Base-by-base conservation (phyloP, 30 jellyfish, hydroid and myxozoan genomes). In the Aurelia aurita complex sp. Pacific region DNA sequence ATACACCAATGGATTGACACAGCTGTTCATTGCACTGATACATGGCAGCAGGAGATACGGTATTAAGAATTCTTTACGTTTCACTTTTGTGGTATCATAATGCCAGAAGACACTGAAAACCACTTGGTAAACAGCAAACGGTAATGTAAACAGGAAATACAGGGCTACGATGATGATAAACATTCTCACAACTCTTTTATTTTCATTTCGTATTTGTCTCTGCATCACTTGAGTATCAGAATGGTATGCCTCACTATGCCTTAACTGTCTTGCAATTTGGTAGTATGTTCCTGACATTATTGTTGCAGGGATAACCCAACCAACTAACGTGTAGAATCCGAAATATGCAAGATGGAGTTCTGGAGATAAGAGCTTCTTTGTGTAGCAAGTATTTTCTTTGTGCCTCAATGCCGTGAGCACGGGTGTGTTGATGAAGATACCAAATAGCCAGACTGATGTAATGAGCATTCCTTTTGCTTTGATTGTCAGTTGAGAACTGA, bases 21-120 rank as follows among this genome's bases (percentile, higher is more conserved):
- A 85, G 77, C 94, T 73, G 34, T 85, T 85, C 83, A 85, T 69
- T 13, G 88, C 88, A 57, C 86, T 85, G n/a, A 85, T 43, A n/a
- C 82, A 68, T 5, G 91, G 91, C 61, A 82, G 85, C 18, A 82
- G 32, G 8, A 46, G 57, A 46, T 46, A 46, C 15, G 57, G 57
- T 46, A 9, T 46, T 46, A 46, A 46, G 14, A 46, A 46, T 9
- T 9, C 57, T 0, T 6, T 46, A 0, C 59, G 36, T 10, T 63
- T 64, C 40, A n/a, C 62, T 1, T 32, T 34, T 14, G 16, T 35
- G 57, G 19, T 18, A 11, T 53, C 79, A 71, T 32, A 77, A 2
- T 62, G 36, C 57, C 33, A 70, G 6, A 69, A 29, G 18, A 36
- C 62, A 15, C 52, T 55, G 73, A 46, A 43, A 2, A 70, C 79